Conservation (phyloP, 1,140 invertebrate species). For the Ridgeia piscesae region DNA sequence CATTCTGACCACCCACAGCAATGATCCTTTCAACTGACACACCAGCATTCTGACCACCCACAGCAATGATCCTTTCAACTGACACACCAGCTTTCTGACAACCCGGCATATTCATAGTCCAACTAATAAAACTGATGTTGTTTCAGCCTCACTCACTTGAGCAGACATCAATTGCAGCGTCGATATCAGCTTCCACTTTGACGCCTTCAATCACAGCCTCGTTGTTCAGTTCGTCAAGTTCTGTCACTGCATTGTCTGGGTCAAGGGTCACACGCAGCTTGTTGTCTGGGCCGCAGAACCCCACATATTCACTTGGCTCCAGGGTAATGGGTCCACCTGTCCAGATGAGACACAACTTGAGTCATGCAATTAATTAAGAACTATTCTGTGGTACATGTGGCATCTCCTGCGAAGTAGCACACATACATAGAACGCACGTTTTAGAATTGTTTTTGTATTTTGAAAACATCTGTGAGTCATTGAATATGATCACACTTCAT, state of each 20-base stretch:
- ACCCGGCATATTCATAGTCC: too few species aligned
- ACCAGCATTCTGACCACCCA: too few species aligned
- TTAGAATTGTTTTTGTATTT: too few species aligned
- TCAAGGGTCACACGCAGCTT: neutral
- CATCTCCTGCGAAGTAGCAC: too few species aligned
- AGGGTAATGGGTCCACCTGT: neutral
- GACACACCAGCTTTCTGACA: too few species aligned
- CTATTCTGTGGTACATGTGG: neutral
- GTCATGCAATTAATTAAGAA: neutral
- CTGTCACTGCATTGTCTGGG: neutral
- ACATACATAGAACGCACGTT: too few species aligned
- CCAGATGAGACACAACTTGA: neutral
- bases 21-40: too few species aligned
- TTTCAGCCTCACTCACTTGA: neutral
- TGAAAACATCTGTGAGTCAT: too few species aligned
- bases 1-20: too few species aligned
- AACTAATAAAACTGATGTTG: too few species aligned
- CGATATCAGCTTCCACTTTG: neutral
- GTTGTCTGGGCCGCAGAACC: neutral
- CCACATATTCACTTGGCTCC: neutral
- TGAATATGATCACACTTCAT: too few species aligned
- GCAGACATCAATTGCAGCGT: neutral
- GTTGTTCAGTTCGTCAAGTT: neutral
- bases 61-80: too few species aligned
- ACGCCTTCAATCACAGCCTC: neutral